Percentiles rank a stretch among this genome's conserved stretches.
phyloP scores from a whole-genome alignment of 2,888 invertebrate species.

The Pollenia angustigena region DNA sequence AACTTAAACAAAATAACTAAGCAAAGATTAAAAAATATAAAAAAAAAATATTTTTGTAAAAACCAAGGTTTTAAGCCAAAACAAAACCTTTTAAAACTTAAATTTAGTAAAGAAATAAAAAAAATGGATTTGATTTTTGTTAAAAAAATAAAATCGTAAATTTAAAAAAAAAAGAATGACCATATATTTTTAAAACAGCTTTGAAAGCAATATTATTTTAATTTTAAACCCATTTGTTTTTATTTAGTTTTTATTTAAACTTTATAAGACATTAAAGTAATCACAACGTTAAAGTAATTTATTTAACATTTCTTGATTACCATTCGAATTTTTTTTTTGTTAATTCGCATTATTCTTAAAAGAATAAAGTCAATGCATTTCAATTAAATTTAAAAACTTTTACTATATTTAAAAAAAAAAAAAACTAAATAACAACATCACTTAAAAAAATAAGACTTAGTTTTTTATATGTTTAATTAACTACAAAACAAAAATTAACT shows the following conservation, averaged over 20 bases:
- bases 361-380: conserved; percentile 60
- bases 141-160: background rate
- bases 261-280: conserved; percentile 8
- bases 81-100: conserved; percentile 41
- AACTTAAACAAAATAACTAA: conserved; percentile 3
- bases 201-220: conserved; percentile 59
- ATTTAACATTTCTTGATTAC: background rate
- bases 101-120: conserved; percentile 16
- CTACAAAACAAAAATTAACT: conserved; percentile 1
- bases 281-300: background rate
- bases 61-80: conserved; percentile 37
- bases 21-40: conserved; percentile 18
- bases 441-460: conserved; percentile 17
- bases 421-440: background rate
- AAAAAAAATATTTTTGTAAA: conserved; percentile 69
- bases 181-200: conserved; percentile 40
- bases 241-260: conserved; percentile 49
- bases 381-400: conserved; percentile 4
- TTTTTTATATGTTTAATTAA: background rate
- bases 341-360: conserved; percentile 5
- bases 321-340: background rate
- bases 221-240: conserved; percentile 27
- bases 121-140: conserved; percentile 67
- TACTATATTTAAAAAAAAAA: background rate
- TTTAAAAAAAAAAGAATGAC: conserved; percentile 23